Evolutionary conservation across 1,140 invertebrate genomes (phyloP).

Genomic region (Notospermus geniculatus): DNA sequence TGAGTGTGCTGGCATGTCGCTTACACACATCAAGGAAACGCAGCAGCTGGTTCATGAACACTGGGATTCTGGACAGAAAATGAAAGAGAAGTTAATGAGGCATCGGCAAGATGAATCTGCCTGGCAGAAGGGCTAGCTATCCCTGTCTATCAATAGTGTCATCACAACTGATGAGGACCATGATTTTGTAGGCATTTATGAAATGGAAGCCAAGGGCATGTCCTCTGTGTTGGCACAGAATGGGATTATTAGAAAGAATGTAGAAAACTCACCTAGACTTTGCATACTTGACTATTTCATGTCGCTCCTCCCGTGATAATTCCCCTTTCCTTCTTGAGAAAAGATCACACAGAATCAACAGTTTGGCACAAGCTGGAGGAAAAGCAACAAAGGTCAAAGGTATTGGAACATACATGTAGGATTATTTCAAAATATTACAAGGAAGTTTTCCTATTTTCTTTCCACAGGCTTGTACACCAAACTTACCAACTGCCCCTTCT

Average conservation of each 20-base stretch:
- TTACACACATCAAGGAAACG: conserved; percentile 63
- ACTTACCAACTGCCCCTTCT: conserved; percentile 61
- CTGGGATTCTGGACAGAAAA: conserved; percentile 55
- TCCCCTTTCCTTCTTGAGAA: conserved; percentile 62
- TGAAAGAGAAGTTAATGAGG: too few relatives aligned
- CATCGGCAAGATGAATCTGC: too few relatives aligned
- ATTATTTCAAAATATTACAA: too few relatives aligned
- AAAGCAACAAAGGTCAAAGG: conserved; percentile 9
- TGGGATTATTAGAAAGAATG: not conserved
- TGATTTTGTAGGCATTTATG: too few relatives aligned
- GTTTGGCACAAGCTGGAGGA: conserved; percentile 55
- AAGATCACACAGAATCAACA: conserved; percentile 64
- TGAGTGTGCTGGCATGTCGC: conserved; percentile 61
- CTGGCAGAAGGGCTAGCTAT: too few relatives aligned
- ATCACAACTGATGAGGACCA: too few relatives aligned
- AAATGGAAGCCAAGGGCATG: not conserved
- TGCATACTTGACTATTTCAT: conserved; percentile 67
- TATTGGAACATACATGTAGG: too few relatives aligned
- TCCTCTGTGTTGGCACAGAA: not conserved
- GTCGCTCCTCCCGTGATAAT: conserved; percentile 62
- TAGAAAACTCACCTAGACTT: conserved; percentile 58
- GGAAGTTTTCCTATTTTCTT: not conserved
- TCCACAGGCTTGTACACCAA: not conserved
- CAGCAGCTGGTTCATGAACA: conserved; percentile 65
- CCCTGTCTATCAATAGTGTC: too few relatives aligned